A percentile compares a stretch with the other conserved stretches of the same genome.
phyloP scores from a whole-genome alignment of 2,113 vertebrate species.

The Archocentrus centrarchus region DNA sequence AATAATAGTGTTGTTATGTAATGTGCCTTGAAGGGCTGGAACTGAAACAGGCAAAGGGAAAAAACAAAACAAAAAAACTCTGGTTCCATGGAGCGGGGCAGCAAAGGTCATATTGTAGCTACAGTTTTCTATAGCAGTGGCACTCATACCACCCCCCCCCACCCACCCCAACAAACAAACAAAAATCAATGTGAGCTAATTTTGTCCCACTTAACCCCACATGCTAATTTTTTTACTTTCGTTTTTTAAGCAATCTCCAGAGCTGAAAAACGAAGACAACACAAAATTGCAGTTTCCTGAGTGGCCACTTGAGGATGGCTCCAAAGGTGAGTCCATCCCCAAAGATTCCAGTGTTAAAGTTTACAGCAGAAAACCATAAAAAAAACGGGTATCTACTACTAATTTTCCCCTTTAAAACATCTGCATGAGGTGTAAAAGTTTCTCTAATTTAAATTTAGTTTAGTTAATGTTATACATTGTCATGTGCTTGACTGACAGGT shows the following conservation, averaged over 20 bases:
- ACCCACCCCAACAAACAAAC: too few species aligned
- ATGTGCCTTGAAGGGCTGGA: conserved; percentile 50
- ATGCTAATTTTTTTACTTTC: not conserved
- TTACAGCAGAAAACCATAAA: not conserved
- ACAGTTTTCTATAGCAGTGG: conserved; percentile 27
- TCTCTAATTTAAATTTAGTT: not conserved
- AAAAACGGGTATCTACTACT: not conserved
- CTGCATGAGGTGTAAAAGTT: too few species aligned
- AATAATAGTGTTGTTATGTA: conserved; percentile 65
- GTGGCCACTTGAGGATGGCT: not conserved
- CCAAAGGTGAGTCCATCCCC: not conserved
- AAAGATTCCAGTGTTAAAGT: not conserved
- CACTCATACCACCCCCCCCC: not conserved
- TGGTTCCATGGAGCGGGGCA: conserved; percentile 48
- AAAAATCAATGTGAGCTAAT: conserved; percentile 9
- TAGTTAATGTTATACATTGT: not conserved
- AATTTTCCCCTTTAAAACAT: not conserved
- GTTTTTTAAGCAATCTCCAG: not conserved
- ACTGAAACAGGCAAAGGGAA: conserved; percentile 36
- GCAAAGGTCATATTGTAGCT: conserved; percentile 55
- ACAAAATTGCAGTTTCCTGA: not conserved
- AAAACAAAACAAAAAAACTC: not conserved
- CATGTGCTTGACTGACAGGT: not conserved
- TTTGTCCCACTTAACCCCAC: not conserved
- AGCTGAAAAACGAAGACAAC: not conserved